Base-by-base conservation (phyloP, 2,797 vertebrate genomes). In the Merluccius polli region DNA sequence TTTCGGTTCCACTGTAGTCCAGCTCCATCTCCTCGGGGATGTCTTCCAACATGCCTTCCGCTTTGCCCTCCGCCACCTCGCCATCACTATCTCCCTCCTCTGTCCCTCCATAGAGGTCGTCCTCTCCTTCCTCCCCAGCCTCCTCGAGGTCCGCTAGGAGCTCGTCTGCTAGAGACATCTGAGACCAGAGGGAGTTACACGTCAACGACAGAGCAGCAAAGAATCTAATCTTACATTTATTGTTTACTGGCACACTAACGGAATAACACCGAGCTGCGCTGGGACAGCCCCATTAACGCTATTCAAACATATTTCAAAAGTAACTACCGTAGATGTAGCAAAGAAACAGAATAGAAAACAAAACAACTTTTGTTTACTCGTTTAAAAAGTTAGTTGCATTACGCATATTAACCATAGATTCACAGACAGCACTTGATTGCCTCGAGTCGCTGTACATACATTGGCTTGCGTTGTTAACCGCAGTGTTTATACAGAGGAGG, bases 151-250 rank as follows among this genome's bases (percentile, higher is more conserved):
- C 97, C 0, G 96, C 96, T 78, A 98, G 85, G 35, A 98, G 95
- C 85, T 98, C 96, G 0, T 98, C 96, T 2, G 96, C 97, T 82
- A 97, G 86, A 86, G 96, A 98, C 96, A 98, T 98, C 90, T 95
- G 78, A 1, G 76, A 75, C 18, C 9, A 63, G 71, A 30, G 65
- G 4, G 74, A 11, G 33, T n/a, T 12, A 44, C 13, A 16, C 16
- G 44, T 48, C 4, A 13, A 59, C 52, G 52, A 59, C 5, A 21
- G 15, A 52, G 44, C 44, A 15, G 52, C 52, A 24, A 52, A 59
- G 15, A 59, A 24, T 21, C 52, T 59, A 21, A n/a, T 16, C 52
- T 24, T 59, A 65, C 59, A 65, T n/a, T n/a, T n/a, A n/a, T 65
- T 27, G 59, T 65, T 65, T 27, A 65, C 3, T 65, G 9, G 4